phyloP scores from a whole-genome alignment of 2,113 vertebrate species.

The Dipodomys ordii region DNA sequence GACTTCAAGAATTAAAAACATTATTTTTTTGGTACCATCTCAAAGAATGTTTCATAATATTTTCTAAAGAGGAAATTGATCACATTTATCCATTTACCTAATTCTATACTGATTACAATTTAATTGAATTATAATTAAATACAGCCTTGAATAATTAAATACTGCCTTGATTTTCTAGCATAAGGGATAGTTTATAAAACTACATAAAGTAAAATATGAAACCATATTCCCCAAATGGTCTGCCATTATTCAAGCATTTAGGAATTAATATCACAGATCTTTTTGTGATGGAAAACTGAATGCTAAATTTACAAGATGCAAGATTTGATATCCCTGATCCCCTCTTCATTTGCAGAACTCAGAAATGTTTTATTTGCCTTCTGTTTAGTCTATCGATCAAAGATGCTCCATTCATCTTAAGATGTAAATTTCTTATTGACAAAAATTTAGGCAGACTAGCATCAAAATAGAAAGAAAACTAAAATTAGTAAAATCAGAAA shows the following conservation, averaged over 20 bases:
- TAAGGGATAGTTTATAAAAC: not conserved
- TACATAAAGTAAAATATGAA: not conserved
- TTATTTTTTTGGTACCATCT: not conserved
- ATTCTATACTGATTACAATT: not conserved
- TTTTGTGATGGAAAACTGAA: not conserved
- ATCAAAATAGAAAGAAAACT: too few species aligned
- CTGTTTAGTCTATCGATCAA: not conserved
- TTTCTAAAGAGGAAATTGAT: not conserved
- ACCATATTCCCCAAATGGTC: not conserved
- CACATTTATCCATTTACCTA: not conserved
- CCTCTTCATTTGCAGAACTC: not conserved
- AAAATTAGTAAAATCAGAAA: too few species aligned
- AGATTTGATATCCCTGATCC: not conserved
- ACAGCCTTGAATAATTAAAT: not conserved
- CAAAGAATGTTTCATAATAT: conserved; percentile 22
- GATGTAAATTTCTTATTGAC: not conserved
- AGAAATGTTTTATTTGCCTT: not conserved
- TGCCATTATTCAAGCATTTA: not conserved
- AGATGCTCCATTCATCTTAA: not conserved
- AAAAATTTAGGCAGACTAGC: too few species aligned
- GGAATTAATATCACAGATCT: not conserved
- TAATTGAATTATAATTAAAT: not conserved
- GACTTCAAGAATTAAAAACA: not conserved
- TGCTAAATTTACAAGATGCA: not conserved
- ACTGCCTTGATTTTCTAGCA: not conserved